Base-by-base conservation (phyloP, 92 coral and sea anemone genomes). In the Palythoa caribaeorum region DNA sequence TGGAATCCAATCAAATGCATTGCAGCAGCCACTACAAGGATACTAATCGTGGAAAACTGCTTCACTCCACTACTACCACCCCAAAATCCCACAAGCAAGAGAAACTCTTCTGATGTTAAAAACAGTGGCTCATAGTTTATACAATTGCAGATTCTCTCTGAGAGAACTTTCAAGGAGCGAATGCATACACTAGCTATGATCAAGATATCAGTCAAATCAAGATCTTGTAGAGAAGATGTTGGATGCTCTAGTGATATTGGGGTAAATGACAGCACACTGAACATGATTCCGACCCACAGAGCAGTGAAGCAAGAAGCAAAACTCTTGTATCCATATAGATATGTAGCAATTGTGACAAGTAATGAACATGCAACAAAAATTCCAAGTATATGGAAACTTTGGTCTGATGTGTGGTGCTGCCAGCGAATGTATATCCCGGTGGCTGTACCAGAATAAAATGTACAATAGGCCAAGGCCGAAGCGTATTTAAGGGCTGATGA, bases 211-310 rank as follows among this genome's bases (percentile, higher is more conserved):
- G 95, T 94, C 52, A 92, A 65, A 77, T 95, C 99, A 68, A 97
- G 73, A 83, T 97, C 99, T 60, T 94, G 98, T 28, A 91, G 84
- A 0, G 98, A 94, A 57, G 93, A 95, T 66, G 94, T 89, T 69
- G 90, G 80, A 78, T 97, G 99, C 55, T 97, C 99, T 57, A 94
- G 94, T 5, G 99, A 97, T 37, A 97, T 96, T 57, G 95, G 96
- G 10, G 98, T 97, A 90, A 97, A 97, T 48, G 99, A 91, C 35
- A 97, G 73, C 0, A 97, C 99, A 77, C 99, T 97, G 92, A 92
- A 97, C 21, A 95, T 87, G 19, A 97, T 90, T 38, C 99, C 99
- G 86, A 97, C 89, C 99, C 99, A 97, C 38, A 97, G 90, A 62
- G 96, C 79, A 21, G 91, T 83, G 37, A 94, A 95, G 76, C 92